Percentiles rank a stretch among this genome's conserved stretches.
phyloP scores from a whole-genome alignment of 2,113 vertebrate species.

The Pedionomus torquatus region DNA sequence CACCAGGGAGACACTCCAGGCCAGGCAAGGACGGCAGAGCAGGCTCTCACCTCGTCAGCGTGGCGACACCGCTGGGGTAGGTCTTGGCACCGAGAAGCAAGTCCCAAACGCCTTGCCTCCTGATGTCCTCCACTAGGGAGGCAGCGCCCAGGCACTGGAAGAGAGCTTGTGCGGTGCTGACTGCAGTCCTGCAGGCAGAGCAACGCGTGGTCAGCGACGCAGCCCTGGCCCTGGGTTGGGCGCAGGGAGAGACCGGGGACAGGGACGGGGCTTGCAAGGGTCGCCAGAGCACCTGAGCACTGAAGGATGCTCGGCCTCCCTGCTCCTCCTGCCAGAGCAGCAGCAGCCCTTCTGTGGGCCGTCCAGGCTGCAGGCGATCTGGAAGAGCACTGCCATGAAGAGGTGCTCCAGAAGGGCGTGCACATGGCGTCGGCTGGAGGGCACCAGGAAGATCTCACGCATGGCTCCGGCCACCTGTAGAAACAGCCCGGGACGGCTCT shows the following conservation, averaged over 20 bases:
- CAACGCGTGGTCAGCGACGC: not conserved
- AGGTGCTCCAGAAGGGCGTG: rapidly evolving
- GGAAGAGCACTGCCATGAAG: not conserved
- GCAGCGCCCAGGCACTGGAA: not conserved
- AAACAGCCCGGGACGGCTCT: not conserved
- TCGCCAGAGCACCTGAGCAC: not conserved
- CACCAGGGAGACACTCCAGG: too few relatives aligned
- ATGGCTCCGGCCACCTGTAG: not conserved
- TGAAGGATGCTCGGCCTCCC: not conserved
- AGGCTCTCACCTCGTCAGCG: not conserved
- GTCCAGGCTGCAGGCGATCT: not conserved
- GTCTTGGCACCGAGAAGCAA: not conserved
- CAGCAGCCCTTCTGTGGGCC: too few relatives aligned
- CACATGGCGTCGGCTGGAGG: not conserved
- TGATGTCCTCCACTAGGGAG: too few relatives aligned
- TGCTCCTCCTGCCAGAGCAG: not conserved
- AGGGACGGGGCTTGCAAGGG: not conserved
- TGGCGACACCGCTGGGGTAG: not conserved
- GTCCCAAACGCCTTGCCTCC: not conserved
- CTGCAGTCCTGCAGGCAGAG: not conserved
- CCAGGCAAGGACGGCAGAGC: too few relatives aligned
- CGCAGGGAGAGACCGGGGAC: not conserved
- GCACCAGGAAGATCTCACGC: not conserved
- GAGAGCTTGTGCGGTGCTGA: not conserved
- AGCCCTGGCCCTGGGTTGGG: not conserved